Evolutionary conservation across 2,888 invertebrate genomes (phyloP), one percentile per base, ranked within the genome.

Genomic region (Cheilosia urbana): DNA sequence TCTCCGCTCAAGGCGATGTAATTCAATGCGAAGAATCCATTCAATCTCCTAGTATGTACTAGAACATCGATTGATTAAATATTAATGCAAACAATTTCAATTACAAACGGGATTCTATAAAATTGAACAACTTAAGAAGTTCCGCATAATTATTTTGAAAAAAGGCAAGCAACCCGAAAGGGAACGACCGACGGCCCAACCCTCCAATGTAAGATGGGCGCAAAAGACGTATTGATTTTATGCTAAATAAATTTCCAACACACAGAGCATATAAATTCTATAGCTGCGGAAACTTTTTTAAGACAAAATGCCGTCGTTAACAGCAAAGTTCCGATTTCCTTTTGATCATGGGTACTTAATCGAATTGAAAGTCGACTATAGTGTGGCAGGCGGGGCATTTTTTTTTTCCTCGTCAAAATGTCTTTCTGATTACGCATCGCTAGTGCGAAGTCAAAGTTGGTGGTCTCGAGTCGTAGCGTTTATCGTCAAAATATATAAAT

Each of bases 401-500:
- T 40, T 66, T 68, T 40, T 40, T 53, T 24, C 24, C 42, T 57
- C 34, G 21, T 34, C 62, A 62, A 68, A 75, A 66, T 66, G 34
- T 42, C 27, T 49, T 65, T 19, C 27, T 58, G 53, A 62, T 77
- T 47, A 65, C 37, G 19, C 55, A 27, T 34, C 40, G 19, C n/a
- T 47, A 62, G 58, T 69, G 63, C 45, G 30, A 53, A 30, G 72
- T n/a, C 19, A 30, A 40, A 9, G 9, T 47, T 53, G 60, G 47
- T 40, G 51, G 24, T 65, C 37, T 40, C 40, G 40, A 66, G 13
- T 72, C 45, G 65, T 42, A 34, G 34, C 9, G 47, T 68, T 72
- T 47, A 68, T 27, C n/a, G 71, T 65, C 40, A n/a, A 27, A 72
- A 58, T 62, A 81, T 53, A 65, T 65, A 65, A 81, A 76, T 76